Evolutionary conservation across 2,113 vertebrate genomes (phyloP), one percentile per base, ranked within the genome.

Genomic region (Centropristis striata): DNA sequence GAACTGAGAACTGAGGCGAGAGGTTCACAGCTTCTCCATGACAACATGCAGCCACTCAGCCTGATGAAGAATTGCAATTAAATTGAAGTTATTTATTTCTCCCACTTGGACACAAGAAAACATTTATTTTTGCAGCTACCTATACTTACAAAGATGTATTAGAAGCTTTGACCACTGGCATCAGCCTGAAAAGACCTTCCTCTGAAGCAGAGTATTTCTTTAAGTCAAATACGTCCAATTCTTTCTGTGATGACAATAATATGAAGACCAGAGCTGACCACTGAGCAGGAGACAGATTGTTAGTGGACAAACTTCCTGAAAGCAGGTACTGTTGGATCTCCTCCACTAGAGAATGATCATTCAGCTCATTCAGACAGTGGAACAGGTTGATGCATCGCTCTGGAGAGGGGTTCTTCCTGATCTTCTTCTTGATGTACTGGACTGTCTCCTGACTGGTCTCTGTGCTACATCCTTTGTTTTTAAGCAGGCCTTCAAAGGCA

Each of bases 141-240:
- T 42, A 14, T n/a, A 75, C 80, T 8, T 65, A 82, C 80, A 76
- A 23, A 27, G 53, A 44, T 75, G 25, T 76, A 11, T 18, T 71
- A 42, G 72, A 49, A 27, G 66, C 65, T 64, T 37, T 64, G 15
- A 46, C 51, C 61, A 75, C 61, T 55, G 25, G 71, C 49, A 74
- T 37, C 20, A 74, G 47, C 39, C 71, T 64, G 36, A 61, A 46
- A 50, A 73, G 23, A 61, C 32, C 57, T 4, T 61, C 58, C 47
- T 49, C 47, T 49, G 20, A n/a, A n/a, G 47, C 47, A 20, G 46
- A 47, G 46, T 47, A 47, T 49, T 49, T 49, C 20, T 49, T 49
- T 2, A 49, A 20, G 47, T 50, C 9, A n/a, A 50, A 50, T 20
- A 50, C 47, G 1, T 50, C n/a, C 47, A 50, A 7, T 8, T 50